These are phyloP conservation scores for Lasioglossum pauxillum DNA, from an alignment of 2,888 invertebrate species.

Conservation along the genomic window DNA sequence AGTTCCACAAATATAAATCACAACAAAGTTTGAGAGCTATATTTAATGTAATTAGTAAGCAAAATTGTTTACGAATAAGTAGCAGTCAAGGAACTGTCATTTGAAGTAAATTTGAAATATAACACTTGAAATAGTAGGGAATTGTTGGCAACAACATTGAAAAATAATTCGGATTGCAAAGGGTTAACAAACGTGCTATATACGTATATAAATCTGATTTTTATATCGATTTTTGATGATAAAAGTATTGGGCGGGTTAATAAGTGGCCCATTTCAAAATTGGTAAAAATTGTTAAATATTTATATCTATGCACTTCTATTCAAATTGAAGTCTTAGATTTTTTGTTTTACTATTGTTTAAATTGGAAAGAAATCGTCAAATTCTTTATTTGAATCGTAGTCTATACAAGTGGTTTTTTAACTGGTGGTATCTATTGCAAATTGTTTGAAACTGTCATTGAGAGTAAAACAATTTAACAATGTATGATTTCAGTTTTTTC, in stretches of 20 bases:
- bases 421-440: not conserved
- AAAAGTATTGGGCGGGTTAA: not conserved
- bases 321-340: not conserved
- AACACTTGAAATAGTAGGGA: too few relatives aligned
- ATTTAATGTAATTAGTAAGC: too few relatives aligned
- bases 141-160: too few relatives aligned
- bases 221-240: not conserved
- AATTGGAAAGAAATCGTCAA: not conserved
- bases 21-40: too few relatives aligned
- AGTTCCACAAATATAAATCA: too few relatives aligned
- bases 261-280: not conserved
- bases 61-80: too few relatives aligned
- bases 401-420: not conserved
- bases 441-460: not conserved
- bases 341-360: not conserved
- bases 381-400: not conserved
- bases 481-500: slow-evolving; percentile 76
- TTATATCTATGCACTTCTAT: not conserved
- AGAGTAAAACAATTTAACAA: not conserved
- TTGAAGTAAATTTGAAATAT: too few relatives aligned
- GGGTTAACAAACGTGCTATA: not conserved
- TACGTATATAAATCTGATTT: not conserved
- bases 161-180: too few relatives aligned
- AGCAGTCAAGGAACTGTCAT: too few relatives aligned
- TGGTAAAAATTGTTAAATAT: not conserved